Evolutionary conservation across 2,888 invertebrate genomes (phyloP).

Genomic region (Girardia tigrina): DNA sequence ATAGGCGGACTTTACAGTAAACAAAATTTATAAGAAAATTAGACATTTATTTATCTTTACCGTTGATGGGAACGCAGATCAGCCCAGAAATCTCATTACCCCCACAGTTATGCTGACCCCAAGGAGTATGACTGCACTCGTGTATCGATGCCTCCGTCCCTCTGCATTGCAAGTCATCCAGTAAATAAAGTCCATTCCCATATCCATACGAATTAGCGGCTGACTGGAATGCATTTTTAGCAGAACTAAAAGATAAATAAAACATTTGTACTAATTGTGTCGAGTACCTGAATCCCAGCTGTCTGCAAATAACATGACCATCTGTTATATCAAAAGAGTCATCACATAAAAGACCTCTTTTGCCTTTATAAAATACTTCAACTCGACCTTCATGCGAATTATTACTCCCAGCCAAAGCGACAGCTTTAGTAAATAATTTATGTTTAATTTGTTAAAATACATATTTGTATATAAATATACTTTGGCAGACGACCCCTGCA

Average conservation of each 20-base stretch:
- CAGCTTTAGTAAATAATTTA: slow-evolving; percentile 1
- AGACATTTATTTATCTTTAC: no score
- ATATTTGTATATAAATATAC: not conserved
- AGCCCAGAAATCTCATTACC: slow-evolving; percentile 48
- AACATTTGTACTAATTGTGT: not conserved
- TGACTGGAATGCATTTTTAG: not conserved
- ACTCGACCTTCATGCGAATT: not conserved
- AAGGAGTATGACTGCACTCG: slow-evolving; percentile 60
- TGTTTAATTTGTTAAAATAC: not conserved
- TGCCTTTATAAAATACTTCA: not conserved
- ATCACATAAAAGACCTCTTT: not conserved
- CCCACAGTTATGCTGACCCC: slow-evolving; percentile 63
- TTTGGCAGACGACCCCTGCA: not conserved
- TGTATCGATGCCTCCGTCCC: slow-evolving; percentile 60
- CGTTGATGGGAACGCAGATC: no score
- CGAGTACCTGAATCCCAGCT: not conserved
- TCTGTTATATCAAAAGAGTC: not conserved
- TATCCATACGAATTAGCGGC: slow-evolving; percentile 40
- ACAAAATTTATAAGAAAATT: no score
- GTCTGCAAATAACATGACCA: not conserved
- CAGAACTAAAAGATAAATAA: not conserved
- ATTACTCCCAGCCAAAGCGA: not conserved
- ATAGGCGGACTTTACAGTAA: no score
- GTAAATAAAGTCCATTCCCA: slow-evolving; percentile 54
- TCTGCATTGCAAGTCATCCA: slow-evolving; percentile 61